A percentile compares a stretch with the other conserved stretches of the same genome.
Evolutionary conservation across 2,797 vertebrate genomes (phyloP).

Genomic region (Squalus acanthias): DNA sequence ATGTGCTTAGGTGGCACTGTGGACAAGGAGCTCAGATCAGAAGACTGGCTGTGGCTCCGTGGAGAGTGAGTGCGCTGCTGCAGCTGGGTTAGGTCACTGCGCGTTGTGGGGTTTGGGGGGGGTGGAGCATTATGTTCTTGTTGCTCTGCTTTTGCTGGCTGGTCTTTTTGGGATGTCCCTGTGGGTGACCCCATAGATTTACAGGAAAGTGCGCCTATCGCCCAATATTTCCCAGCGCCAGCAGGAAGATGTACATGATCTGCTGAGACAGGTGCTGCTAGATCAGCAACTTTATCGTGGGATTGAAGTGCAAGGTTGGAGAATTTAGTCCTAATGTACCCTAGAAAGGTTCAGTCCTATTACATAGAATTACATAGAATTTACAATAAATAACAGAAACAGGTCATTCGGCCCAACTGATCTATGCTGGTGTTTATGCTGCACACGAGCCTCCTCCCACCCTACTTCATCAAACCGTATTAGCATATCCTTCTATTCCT

Average conservation of each 20-base stretch:
- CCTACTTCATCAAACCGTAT: background rate
- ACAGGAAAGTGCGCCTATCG: background rate
- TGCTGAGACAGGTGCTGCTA: background rate
- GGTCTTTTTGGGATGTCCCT: too few relatives aligned
- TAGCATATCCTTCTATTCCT: background rate
- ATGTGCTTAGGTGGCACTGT: too few relatives aligned
- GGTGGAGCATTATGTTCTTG: background rate
- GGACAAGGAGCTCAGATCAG: too few relatives aligned
- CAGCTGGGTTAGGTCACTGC: too few relatives aligned
- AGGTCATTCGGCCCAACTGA: too few relatives aligned
- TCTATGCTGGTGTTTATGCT: background rate
- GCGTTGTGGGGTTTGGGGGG: background rate
- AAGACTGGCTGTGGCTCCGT: too few relatives aligned
- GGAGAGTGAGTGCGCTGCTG: too few relatives aligned
- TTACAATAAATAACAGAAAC: background rate
- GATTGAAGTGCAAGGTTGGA: background rate
- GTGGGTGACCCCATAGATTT: background rate
- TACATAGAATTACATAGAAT: background rate
- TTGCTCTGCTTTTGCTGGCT: background rate
- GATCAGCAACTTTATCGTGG: background rate
- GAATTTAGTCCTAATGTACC: background rate
- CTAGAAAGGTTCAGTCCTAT: too few relatives aligned
- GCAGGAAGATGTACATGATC: background rate
- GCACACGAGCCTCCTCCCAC: background rate
- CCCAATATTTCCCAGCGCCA: background rate